phyloP scores from a whole-genome alignment of 1,140 invertebrate species.

The Cryptotermes secundus region DNA sequence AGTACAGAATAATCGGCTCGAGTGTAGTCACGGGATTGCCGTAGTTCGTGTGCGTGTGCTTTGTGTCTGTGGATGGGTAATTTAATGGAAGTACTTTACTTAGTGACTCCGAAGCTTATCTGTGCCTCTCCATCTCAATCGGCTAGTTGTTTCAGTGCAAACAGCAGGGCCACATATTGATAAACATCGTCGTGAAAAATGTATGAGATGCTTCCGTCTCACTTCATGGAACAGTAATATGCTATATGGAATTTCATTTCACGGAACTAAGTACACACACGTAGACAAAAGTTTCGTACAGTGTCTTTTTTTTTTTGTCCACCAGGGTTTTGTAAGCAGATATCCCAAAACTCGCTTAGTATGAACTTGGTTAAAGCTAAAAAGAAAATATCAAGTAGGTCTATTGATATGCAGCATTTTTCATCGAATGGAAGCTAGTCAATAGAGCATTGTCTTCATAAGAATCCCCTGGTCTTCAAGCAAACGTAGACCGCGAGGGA shows the following conservation, averaged over 20 bases:
- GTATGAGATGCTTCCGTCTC: neutral
- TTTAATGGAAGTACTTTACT: constrained; percentile 20
- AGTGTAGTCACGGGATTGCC: neutral
- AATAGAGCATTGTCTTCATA: too few species aligned
- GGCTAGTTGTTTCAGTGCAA: neutral
- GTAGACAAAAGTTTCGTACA: neutral
- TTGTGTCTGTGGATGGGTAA: neutral
- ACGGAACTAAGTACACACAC: neutral
- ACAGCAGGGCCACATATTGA: constrained; percentile 1
- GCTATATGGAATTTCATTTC: constrained; percentile 13
- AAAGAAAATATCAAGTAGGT: too few species aligned
- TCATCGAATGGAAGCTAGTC: too few species aligned
- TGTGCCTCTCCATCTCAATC: constrained; percentile 1
- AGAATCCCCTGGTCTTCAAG: too few species aligned
- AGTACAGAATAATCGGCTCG: neutral
- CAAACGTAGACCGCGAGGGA: too few species aligned
- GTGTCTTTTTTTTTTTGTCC: neutral
- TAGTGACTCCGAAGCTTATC: neutral
- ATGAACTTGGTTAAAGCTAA: too few species aligned
- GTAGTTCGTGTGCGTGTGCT: too few species aligned
- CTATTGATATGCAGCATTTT: too few species aligned
- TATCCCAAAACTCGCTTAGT: too few species aligned
- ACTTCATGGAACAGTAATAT: neutral
- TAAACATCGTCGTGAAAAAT: constrained; percentile 9
- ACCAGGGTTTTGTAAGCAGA: too few species aligned